These are phyloP conservation scores for Lucilia sericata DNA, from an alignment of 1,140 invertebrate species.

Conservation along the genomic window DNA sequence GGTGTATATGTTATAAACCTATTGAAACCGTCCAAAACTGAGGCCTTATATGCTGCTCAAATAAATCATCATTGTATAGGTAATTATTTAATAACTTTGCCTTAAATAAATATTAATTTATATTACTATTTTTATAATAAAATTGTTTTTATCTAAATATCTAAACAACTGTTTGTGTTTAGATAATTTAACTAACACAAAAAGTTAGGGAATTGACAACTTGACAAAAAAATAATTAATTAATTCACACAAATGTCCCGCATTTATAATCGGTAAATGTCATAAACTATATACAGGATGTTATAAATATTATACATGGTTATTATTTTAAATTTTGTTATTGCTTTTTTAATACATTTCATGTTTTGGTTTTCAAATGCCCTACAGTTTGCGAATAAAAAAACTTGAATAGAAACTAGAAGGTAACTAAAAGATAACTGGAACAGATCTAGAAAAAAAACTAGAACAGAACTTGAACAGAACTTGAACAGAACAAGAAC, in stretches of 20 bases:
- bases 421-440: no score
- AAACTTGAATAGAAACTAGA: no score
- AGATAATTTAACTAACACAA: conserved; percentile 25
- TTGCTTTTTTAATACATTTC: neutral
- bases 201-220: neutral
- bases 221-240: neutral
- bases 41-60: conserved; percentile 59
- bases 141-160: neutral
- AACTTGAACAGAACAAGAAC: no score
- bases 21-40: conserved; percentile 68
- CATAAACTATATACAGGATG: neutral
- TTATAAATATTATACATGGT: neutral
- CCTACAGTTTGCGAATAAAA: neutral
- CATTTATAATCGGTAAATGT: neutral
- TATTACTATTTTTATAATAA: neutral
- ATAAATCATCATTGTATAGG: neutral
- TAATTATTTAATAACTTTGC: neutral
- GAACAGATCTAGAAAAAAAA: no score
- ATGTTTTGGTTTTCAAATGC: neutral
- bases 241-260: conserved; percentile 40
- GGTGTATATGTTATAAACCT: conserved; percentile 60
- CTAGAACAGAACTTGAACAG: no score
- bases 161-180: neutral
- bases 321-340: neutral
- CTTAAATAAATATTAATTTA: neutral